These are phyloP conservation scores for Plebejus melissa DNA, from an alignment of 2,888 invertebrate species.

Conservation along the genomic window DNA sequence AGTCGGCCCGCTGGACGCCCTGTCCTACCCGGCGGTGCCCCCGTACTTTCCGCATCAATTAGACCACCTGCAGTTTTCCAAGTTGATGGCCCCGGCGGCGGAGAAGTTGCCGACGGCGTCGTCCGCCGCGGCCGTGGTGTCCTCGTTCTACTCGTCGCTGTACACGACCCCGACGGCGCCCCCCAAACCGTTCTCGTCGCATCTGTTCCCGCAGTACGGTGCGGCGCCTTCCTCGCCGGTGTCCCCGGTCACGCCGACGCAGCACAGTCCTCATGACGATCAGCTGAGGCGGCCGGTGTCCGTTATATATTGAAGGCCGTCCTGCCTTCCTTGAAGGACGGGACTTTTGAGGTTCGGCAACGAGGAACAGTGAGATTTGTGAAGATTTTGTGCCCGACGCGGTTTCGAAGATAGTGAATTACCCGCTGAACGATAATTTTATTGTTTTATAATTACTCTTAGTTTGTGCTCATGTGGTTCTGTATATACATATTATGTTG, in stretches of 20 bases:
- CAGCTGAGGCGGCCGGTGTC: constrained; percentile 84
- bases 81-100: constrained; percentile 74
- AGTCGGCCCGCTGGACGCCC: constrained; percentile 77
- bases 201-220: constrained; percentile 75
- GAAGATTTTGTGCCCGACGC: constrained; percentile 35
- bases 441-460: constrained; percentile 61
- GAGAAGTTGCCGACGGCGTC: constrained; percentile 70
- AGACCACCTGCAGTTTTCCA: constrained; percentile 82
- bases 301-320: constrained; percentile 83
- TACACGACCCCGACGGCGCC: constrained; percentile 79
- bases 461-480: constrained; percentile 64
- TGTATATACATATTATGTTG: constrained; percentile 63
- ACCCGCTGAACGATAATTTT: constrained; percentile 54
- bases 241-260: constrained; percentile 65
- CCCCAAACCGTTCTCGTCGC: constrained; percentile 74
- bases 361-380: constrained; percentile 28
- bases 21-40: constrained; percentile 82
- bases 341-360: constrained; percentile 54
- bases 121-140: constrained; percentile 80
- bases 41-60: constrained; percentile 89
- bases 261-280: constrained; percentile 76
- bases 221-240: constrained; percentile 68
- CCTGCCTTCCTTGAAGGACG: constrained; percentile 64
- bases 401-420: constrained; percentile 58
- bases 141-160: constrained; percentile 84